A percentile compares a stretch with the other conserved stretches of the same genome.
Evolutionary conservation across 1,140 invertebrate species (phyloP).

Genomic region (Zaprionus taronus): DNA sequence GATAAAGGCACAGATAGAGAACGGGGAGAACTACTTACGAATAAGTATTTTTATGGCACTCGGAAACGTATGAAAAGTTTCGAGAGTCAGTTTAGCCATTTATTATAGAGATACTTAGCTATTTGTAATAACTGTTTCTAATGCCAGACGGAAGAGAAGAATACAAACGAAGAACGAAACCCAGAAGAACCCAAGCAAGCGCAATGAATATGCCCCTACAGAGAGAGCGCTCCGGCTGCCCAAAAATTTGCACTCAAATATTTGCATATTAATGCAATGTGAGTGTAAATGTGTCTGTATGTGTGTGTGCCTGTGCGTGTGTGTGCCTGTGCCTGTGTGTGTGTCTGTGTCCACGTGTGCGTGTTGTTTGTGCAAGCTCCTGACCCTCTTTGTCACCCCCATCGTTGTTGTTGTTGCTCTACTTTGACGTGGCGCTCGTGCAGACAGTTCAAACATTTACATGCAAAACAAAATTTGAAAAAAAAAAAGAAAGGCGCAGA

Average conservation of each 20-base stretch:
- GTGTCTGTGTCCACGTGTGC: slow-evolving; percentile 23
- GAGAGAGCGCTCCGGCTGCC: slow-evolving; percentile 16
- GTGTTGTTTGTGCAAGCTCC: slow-evolving; percentile 56
- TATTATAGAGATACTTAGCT: not conserved
- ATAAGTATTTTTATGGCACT: not conserved
- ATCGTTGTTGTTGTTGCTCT: slow-evolving; percentile 38
- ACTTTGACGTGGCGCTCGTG: slow-evolving; percentile 68
- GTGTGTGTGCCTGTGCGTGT: slow-evolving; percentile 8
- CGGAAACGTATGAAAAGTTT: slow-evolving; percentile 2
- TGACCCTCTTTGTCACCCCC: slow-evolving; percentile 58
- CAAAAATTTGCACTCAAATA: slow-evolving; percentile 69
- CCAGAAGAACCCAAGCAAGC: too few species aligned
- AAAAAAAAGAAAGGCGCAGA: slow-evolving; percentile 23
- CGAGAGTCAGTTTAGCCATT: not conserved
- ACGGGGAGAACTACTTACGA: not conserved
- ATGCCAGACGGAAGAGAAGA: too few species aligned
- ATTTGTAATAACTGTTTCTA: not conserved
- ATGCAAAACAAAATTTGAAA: slow-evolving; percentile 59
- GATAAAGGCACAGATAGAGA: not conserved
- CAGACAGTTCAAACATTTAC: slow-evolving; percentile 80
- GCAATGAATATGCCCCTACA: not conserved
- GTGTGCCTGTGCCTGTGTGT: not conserved
- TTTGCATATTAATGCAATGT: slow-evolving; percentile 76
- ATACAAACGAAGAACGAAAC: too few species aligned
- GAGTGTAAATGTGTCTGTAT: slow-evolving; percentile 33